phyloP scores from a whole-genome alignment of 2,888 invertebrate species.

The Entomobrya proxima region DNA sequence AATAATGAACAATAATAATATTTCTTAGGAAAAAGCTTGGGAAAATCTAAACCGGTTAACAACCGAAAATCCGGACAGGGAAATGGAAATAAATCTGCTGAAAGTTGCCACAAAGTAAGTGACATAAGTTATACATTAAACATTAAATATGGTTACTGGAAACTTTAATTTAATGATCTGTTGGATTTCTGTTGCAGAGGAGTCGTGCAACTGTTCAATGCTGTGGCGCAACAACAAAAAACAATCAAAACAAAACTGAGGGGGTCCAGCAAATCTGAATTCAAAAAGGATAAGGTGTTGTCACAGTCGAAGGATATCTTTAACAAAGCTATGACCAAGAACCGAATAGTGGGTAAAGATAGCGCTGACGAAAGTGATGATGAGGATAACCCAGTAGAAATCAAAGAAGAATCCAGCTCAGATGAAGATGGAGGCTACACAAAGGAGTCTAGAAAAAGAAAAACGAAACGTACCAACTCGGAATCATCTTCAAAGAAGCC shows the following conservation, averaged over 20 bases:
- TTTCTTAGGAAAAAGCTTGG: slow-evolving; percentile 81
- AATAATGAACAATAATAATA: slow-evolving; percentile 51
- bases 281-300: slow-evolving; percentile 77
- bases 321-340: slow-evolving; percentile 73
- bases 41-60: slow-evolving; percentile 84
- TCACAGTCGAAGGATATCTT: slow-evolving; percentile 76
- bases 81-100: slow-evolving; percentile 85
- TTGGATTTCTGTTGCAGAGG: slow-evolving; percentile 76
- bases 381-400: slow-evolving; percentile 49
- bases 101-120: slow-evolving; percentile 87
- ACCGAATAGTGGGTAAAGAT: neutral
- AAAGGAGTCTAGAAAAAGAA: slow-evolving; percentile 75
- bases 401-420: slow-evolving; percentile 59
- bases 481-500: slow-evolving; percentile 76
- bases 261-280: slow-evolving; percentile 77
- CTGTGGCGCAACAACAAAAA: slow-evolving; percentile 78
- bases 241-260: slow-evolving; percentile 77
- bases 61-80: slow-evolving; percentile 85
- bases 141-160: neutral
- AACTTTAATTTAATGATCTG: slow-evolving; percentile 19
- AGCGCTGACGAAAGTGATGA: neutral
- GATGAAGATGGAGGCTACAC: slow-evolving; percentile 74
- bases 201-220: slow-evolving; percentile 79
- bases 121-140: neutral
- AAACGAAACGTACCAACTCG: slow-evolving; percentile 69